Base-by-base conservation (phyloP, 2,888 invertebrate species). In the Pristionchus mayeri region DNA sequence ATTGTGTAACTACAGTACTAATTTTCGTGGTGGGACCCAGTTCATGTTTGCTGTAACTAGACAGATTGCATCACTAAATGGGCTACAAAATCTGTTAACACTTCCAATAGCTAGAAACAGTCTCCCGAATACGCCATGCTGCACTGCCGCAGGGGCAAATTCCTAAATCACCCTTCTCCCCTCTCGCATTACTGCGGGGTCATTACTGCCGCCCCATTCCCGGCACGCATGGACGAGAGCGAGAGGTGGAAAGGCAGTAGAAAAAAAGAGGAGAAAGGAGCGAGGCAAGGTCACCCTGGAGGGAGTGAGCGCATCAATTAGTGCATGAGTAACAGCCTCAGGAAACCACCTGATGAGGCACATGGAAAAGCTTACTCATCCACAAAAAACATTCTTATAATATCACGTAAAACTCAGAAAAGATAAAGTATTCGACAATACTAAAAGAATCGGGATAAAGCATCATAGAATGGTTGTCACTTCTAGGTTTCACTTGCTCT, bases 141-240 rank as follows among this genome's bases (percentile, higher is more conserved):
- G 21, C 57, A n/a, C n/a, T n/a, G n/a, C n/a, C n/a, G n/a, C n/a
- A n/a, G n/a, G n/a, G 57, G 24, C 57, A 11, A 30, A 30, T 60
- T 11, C 24, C 34, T 27, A 0, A 34, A 63, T 63, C 30, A 34
- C 63, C 63, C 9, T 34, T 63, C 34, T 3, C 52, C 50, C n/a
- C n/a, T n/a, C 2, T 63, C 34, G 0, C 63, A 63, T 63, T 63
- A 63, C 63, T 34, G 11, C 57, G 57, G 4, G 54, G 27, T 30
- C 13, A 60, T 60, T 60, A 60, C 57, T 60, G 27, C 30, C 57
- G 16, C n/a, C n/a, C n/a, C n/a, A n/a, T 30, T 60, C 57, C 30
- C 57, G 57, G 57, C 34, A n/a, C n/a, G 40, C 71, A 71, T 71
- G 27, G 34, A n/a, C 71, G 71, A 40, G 71, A 40, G 71, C 71